Conservation (phyloP, 1,140 invertebrate species). For the Plectus sambesii region DNA sequence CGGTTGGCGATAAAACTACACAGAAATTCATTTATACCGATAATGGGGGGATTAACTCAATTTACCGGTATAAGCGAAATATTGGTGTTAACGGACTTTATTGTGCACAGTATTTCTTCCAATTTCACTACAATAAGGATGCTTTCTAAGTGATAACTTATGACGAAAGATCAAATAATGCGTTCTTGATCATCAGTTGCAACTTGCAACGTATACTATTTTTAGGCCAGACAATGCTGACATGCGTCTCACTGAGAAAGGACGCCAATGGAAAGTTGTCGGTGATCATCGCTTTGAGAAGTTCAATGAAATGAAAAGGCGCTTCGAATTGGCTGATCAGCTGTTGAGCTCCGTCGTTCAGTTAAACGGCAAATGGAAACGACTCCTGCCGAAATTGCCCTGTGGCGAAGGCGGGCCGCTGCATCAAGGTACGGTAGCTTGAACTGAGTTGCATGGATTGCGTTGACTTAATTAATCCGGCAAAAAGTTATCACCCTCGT, state of each 20-base stretch:
- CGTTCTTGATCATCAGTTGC: too few relatives aligned
- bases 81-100: too few relatives aligned
- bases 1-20: too few relatives aligned
- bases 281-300: constrained; percentile 31
- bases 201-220: too few relatives aligned
- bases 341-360: constrained; percentile 11
- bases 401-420: constrained; percentile 4
- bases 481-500: too few relatives aligned
- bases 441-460: constrained; percentile 5
- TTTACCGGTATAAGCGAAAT: too few relatives aligned
- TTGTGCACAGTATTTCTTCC: constrained; percentile 5
- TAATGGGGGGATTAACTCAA: too few relatives aligned
- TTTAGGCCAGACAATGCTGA: constrained; percentile 75
- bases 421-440: constrained; percentile 8
- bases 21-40: too few relatives aligned
- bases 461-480: too few relatives aligned
- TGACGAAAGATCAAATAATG: too few relatives aligned
- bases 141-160: background rate
- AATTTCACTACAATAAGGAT: background rate
- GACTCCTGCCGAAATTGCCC: constrained; percentile 7
- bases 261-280: constrained; percentile 32
- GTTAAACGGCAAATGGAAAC: constrained; percentile 16
- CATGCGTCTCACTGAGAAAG: constrained; percentile 64
- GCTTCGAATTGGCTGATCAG: constrained; percentile 13
- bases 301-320: constrained; percentile 26